A percentile compares a stretch with the other conserved stretches of the same genome.
Evolutionary conservation across 2,113 vertebrate genomes (phyloP).

Genomic region (Austrofundulus limnaeus): DNA sequence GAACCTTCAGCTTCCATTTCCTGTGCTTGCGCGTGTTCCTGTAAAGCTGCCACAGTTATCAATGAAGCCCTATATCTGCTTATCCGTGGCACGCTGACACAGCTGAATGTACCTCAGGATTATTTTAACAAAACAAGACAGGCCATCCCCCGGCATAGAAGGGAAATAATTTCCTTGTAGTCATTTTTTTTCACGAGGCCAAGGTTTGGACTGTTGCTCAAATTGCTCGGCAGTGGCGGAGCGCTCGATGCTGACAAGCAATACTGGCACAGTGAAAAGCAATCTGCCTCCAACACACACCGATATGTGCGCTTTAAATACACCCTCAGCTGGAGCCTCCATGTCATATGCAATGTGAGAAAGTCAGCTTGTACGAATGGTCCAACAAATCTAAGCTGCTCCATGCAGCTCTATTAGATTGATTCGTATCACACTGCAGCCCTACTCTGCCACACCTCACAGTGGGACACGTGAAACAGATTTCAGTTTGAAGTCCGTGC

Average conservation of each 20-base stretch:
- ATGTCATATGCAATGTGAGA: slow-evolving; percentile 6
- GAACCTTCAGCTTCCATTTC: slow-evolving; percentile 21
- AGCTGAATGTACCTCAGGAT: slow-evolving; percentile 46
- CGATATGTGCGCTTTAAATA: slow-evolving; percentile 32
- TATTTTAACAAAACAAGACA: slow-evolving; percentile 48
- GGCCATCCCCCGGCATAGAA: slow-evolving; percentile 10
- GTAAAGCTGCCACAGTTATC: slow-evolving; percentile 35
- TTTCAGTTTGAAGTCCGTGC: background rate
- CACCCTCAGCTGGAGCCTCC: slow-evolving; percentile 21
- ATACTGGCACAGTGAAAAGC: slow-evolving; percentile 24
- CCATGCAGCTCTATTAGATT: background rate
- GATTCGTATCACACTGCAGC: slow-evolving; percentile 7
- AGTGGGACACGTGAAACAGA: background rate
- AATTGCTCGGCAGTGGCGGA: slow-evolving; percentile 30
- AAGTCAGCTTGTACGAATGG: slow-evolving; percentile 1
- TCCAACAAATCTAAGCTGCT: slow-evolving; percentile 1
- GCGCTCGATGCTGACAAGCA: slow-evolving; percentile 40
- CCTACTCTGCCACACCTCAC: slow-evolving; percentile 20
- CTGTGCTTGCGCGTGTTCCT: slow-evolving; percentile 34
- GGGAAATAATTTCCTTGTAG: slow-evolving; percentile 51
- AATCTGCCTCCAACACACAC: slow-evolving; percentile 37
- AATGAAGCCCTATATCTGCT: slow-evolving; percentile 44
- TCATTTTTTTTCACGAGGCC: slow-evolving; percentile 34
- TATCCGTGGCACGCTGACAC: slow-evolving; percentile 39
- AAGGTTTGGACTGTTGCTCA: slow-evolving; percentile 44